Conservation (phyloP, 92 coral and sea anemone genomes). For the Epizoanthus stellaris region DNA sequence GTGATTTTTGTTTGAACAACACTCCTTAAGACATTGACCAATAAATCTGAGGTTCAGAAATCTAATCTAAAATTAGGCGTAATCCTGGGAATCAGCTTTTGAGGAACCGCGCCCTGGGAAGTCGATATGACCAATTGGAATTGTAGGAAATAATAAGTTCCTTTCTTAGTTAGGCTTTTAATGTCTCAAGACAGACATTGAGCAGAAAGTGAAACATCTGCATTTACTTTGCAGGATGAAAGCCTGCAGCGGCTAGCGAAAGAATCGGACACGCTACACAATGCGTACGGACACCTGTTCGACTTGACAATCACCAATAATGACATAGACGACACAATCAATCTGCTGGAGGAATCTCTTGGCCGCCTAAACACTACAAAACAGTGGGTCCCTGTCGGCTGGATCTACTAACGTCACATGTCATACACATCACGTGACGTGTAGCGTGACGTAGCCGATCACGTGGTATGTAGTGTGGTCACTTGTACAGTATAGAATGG, state of each 20-base stretch:
- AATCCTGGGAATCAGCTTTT: too few relatives aligned
- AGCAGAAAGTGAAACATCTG: not conserved
- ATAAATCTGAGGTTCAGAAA: too few relatives aligned
- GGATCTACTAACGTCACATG: conserved; percentile 77
- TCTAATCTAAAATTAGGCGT: too few relatives aligned
- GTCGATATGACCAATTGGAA: not conserved
- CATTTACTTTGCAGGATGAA: conserved; percentile 67
- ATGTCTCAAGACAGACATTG: not conserved
- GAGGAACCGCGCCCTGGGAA: not conserved
- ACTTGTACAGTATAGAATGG: not conserved
- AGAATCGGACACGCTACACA: conserved; percentile 90
- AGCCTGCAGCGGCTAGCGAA: conserved; percentile 88
- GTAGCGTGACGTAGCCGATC: not conserved
- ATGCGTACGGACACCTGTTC: conserved; percentile 89
- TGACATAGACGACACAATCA: conserved; percentile 96
- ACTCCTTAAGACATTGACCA: too few relatives aligned
- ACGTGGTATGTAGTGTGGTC: not conserved
- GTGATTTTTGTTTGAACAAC: too few relatives aligned
- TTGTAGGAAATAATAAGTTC: too few relatives aligned
- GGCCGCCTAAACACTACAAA: conserved; percentile 74
- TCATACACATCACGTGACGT: not conserved
- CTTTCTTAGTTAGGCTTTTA: too few relatives aligned
- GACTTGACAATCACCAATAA: conserved; percentile 95
- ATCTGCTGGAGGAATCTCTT: conserved; percentile 81
- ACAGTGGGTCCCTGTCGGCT: conserved; percentile 97